phyloP scores from a whole-genome alignment of 2,888 invertebrate genomes.

The Aricia artaxerxes region DNA sequence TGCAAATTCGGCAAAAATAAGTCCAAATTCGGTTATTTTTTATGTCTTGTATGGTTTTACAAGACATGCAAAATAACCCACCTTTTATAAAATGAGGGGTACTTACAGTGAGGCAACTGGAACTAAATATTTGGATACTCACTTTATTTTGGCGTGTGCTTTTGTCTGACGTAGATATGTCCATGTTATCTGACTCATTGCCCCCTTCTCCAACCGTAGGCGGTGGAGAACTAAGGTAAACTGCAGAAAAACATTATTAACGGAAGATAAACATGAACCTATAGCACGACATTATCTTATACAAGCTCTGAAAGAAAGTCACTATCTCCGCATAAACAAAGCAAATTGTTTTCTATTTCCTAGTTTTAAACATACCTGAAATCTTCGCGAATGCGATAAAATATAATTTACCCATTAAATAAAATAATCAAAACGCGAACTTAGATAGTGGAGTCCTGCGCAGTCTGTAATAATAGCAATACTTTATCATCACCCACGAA shows the following conservation, averaged over 20 bases:
- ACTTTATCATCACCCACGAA: slow-evolving; percentile 37
- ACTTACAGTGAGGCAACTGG: neutral
- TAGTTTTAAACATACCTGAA: slow-evolving; percentile 35
- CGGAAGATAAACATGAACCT: slow-evolving; percentile 53
- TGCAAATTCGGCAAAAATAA: too few relatives aligned
- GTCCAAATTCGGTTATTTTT: too few relatives aligned
- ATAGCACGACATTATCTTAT: slow-evolving; percentile 37
- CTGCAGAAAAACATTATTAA: slow-evolving; percentile 54
- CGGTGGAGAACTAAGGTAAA: slow-evolving; percentile 44
- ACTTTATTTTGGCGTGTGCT: slow-evolving; percentile 51
- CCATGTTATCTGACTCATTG: slow-evolving; percentile 49
- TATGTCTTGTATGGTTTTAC: neutral
- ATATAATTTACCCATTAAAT: slow-evolving; percentile 32
- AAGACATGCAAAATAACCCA: neutral
- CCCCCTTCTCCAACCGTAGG: slow-evolving; percentile 43
- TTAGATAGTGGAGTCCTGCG: slow-evolving; percentile 41
- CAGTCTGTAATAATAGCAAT: slow-evolving; percentile 62
- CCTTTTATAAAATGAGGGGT: neutral
- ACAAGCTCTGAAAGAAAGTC: slow-evolving; percentile 50
- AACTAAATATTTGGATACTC: slow-evolving; percentile 27
- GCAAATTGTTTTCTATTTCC: slow-evolving; percentile 39
- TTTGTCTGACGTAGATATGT: slow-evolving; percentile 45
- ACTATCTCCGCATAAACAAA: slow-evolving; percentile 38
- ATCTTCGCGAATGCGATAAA: slow-evolving; percentile 33
- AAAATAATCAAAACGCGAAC: slow-evolving; percentile 20